Base-by-base conservation (phyloP, 2,797 vertebrate species). In the Varecia variegata region DNA sequence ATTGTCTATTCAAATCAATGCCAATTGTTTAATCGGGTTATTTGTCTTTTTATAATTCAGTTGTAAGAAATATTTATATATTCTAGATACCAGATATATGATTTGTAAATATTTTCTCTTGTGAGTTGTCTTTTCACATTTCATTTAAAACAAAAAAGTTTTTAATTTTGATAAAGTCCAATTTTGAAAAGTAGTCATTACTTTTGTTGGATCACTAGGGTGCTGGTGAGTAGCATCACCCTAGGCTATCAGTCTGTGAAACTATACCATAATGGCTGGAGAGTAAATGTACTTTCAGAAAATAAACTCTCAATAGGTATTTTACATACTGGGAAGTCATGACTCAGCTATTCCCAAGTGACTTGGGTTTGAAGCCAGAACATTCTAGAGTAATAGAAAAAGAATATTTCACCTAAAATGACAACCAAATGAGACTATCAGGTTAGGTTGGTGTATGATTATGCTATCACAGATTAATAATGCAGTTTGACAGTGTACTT, bases 261-360 rank as follows among this genome's bases (percentile, higher is more conserved):
- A 88, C 94, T 76, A 8, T 54, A 56, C 82, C 5, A 4, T 67
- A 67, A 91, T 85, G 71, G 7, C 52, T 85, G 54, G 18, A 85
- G 47, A 90, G 56, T 76, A 93, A 77, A 89, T 56, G 58, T 89
- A 77, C 93, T 97, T 93, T 68, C 30, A 40, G 83, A 96, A 95
- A 94, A 77, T 60, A 93, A 93, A 76, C 47, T 93, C 88, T 84
- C 73, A 81, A 0, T 87, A 71, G 52, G 12, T 92, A 80, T 67
- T 95, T 95, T 77, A 89, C 74, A 81, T 79, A 0, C 86, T 88
- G 14, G 79, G 45, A 88, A 96, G 58, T 67, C 71, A 68, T 79
- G 65, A 88, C 67, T 94, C 65, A 94, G 83, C 47, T 67, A 88
- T 93, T 84, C 65, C 50, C 76, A 91, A 65, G 70, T 97, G 52